These are phyloP conservation scores for Agrotis clavis DNA, from an alignment of 2,888 invertebrate species.

Conservation along the genomic window DNA sequence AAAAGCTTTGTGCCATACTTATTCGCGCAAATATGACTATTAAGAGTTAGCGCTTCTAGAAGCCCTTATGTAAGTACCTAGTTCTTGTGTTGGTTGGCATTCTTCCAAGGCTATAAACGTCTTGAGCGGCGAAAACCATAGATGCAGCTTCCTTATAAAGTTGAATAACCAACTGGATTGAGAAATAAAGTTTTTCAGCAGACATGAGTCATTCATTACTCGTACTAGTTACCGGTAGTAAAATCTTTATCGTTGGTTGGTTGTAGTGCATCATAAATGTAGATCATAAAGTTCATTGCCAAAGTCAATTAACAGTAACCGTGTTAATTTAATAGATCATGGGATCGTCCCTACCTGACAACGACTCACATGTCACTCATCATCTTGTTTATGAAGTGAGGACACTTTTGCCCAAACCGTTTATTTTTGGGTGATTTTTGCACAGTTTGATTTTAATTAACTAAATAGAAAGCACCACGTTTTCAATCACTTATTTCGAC, in stretches of 20 bases:
- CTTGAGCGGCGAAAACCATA: constrained; percentile 73
- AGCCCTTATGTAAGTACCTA: constrained; percentile 74
- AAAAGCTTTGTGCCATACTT: constrained; percentile 44
- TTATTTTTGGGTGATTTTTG: background rate
- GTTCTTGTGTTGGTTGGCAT: constrained; percentile 77
- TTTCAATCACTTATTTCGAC: background rate
- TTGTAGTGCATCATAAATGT: constrained; percentile 54
- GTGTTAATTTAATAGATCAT: constrained; percentile 62
- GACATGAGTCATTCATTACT: background rate
- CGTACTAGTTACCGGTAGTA: constrained; percentile 8
- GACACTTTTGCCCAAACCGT: background rate
- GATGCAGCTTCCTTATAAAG: constrained; percentile 77
- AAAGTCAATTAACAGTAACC: constrained; percentile 70
- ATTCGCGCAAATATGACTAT: constrained; percentile 49
- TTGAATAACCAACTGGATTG: constrained; percentile 54
- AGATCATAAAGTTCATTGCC: constrained; percentile 72
- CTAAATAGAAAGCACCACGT: background rate
- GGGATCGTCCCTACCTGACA: constrained; percentile 27
- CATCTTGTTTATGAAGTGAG: background rate
- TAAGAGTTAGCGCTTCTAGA: constrained; percentile 59
- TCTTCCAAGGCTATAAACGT: constrained; percentile 83
- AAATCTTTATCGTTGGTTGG: constrained; percentile 32
- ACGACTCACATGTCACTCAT: background rate
- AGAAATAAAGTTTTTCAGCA: constrained; percentile 40
- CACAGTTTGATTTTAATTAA: background rate